phyloP scores from a whole-genome alignment of 2,113 vertebrate species.

The Myrmecophaga tridactyla region DNA sequence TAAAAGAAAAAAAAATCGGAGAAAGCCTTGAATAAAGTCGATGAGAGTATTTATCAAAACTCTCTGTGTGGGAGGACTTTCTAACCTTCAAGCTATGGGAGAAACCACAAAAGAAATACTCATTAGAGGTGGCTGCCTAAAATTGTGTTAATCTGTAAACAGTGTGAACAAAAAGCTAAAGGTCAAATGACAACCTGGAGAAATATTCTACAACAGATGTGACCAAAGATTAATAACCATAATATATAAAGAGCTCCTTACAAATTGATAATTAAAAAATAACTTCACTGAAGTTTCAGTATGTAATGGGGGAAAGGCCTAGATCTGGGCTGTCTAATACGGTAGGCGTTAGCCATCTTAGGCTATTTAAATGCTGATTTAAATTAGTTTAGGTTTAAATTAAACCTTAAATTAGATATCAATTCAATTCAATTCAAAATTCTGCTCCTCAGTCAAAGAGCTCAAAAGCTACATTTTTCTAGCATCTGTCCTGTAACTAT shows the following conservation, averaged over 20 bases:
- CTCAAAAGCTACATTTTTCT: not conserved
- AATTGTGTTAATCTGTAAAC: slow-evolving; percentile 28
- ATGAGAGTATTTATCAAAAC: not conserved
- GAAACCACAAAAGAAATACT: slow-evolving; percentile 66
- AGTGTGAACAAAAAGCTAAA: slow-evolving; percentile 47
- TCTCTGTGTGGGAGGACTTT: slow-evolving; percentile 32
- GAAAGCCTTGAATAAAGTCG: not conserved
- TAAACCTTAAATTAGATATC: not conserved
- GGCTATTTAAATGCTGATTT: not conserved
- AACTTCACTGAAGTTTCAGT: not conserved
- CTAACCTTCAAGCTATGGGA: slow-evolving; percentile 39
- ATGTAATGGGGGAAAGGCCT: not conserved
- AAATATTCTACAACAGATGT: not conserved
- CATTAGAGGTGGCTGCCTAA: not conserved
- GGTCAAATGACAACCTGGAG: slow-evolving; percentile 58
- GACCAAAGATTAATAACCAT: not conserved
- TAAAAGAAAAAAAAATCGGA: not conserved
- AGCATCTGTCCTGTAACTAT: too few relatives aligned
- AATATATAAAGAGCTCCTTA: not conserved
- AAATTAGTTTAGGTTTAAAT: not conserved
- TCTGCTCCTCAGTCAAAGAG: not conserved
- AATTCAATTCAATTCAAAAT: not conserved
- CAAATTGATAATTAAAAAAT: not conserved
- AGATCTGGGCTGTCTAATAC: not conserved
- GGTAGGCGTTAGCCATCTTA: not conserved